Evolutionary conservation across 1,140 invertebrate genomes (phyloP), one percentile per base, ranked within the genome.

Genomic region (Trypoxylus dichotomus): DNA sequence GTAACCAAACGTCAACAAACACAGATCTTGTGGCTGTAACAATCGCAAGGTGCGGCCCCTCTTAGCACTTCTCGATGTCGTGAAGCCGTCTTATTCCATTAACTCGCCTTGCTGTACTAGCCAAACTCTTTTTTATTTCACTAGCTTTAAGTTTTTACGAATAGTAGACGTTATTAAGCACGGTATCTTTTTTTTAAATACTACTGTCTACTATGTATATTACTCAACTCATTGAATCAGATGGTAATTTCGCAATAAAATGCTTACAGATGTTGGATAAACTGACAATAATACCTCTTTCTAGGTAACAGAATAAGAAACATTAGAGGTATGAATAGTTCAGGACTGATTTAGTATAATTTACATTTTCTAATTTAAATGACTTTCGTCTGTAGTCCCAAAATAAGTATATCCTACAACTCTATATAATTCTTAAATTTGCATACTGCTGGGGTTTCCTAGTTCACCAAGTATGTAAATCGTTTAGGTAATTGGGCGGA

Each of bases 31-130:
- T 68, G 60, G 21, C 25, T 68, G 60, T 68, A 68, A 68, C 60
- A 68, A 68, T 68, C 60, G 60, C 27, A 68, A 68, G 60, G 60
- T 68, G 60, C 60, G 60, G 60, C 60, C 60, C 24, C 60, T 68
- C 60, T 25, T 68, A 68, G 21, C 60, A 68, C 60, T 68, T 68
- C 60, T 27, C 24, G 60, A 68, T 27, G 24, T 68, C 60, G 60
- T 68, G 60, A 68, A 7, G 24, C 24, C 60, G 60, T 68, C 24
- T 68, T 68, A 29, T 68, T 25, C 24, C 60, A 68, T 68, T 68
- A 68, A 68, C 60, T 68, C 60, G 5, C 60, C 24, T 7, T 7
- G 24, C 60, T 68, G 47, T 58, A n/a, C 47, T 29, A 24, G 27
- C 24, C 60, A 68, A 15, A 54, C 13, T 54, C 24, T 25, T 27